Conservation (phyloP, 2,797 vertebrate species). For the Vultur gryphus region DNA sequence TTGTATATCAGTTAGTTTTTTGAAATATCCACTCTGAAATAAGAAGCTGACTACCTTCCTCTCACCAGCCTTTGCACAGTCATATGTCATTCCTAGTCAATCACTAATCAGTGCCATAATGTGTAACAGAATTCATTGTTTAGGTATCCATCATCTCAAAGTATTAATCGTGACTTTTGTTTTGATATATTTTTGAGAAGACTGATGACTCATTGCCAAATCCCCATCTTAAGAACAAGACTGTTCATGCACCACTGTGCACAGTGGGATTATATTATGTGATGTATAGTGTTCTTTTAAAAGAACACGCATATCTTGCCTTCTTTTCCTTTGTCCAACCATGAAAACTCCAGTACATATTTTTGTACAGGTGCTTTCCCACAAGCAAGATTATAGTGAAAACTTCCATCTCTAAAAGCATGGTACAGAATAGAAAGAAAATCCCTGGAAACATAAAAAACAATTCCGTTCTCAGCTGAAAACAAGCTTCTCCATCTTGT, state of each 20-base stretch:
- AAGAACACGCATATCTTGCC: neutral
- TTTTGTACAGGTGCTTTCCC: neutral
- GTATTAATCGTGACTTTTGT: neutral
- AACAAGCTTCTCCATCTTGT: neutral
- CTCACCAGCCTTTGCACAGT: neutral
- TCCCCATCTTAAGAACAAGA: neutral
- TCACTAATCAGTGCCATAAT: neutral
- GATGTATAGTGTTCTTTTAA: neutral
- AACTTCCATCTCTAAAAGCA: neutral
- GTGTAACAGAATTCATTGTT: neutral
- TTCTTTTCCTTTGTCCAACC: neutral
- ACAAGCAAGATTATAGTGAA: neutral
- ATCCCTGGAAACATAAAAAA: neutral
- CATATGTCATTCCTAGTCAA: neutral
- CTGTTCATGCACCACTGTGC: neutral
- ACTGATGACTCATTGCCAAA: neutral
- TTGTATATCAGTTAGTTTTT: fast-evolving
- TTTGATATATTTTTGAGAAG: neutral
- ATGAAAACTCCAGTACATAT: neutral
- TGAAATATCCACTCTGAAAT: neutral
- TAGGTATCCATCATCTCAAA: neutral
- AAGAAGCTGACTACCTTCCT: neutral
- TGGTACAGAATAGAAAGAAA: neutral
- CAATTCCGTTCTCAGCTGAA: neutral
- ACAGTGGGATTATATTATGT: neutral